Evolutionary conservation across 2,888 invertebrate species (phyloP).

Genomic region (Caprella mutica): DNA sequence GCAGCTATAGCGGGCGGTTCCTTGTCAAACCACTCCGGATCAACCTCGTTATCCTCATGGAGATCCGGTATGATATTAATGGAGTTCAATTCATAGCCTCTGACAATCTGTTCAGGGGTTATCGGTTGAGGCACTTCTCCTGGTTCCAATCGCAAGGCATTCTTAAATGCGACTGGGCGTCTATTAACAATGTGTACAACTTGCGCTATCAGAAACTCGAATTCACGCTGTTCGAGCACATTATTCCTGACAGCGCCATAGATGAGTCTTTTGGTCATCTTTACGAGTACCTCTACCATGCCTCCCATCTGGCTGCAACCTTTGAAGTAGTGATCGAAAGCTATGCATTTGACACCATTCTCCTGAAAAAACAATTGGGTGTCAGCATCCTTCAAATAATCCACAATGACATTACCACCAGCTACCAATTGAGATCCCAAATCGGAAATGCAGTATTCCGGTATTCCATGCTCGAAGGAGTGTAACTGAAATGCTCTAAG

Average conservation of each 20-base stretch:
- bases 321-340: not conserved
- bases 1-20: not conserved
- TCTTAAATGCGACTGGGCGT: not conserved
- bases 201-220: not conserved
- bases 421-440: constrained; percentile 1
- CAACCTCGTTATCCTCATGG: not conserved
- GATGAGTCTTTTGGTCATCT: not conserved
- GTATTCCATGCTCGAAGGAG: not conserved
- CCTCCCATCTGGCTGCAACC: not conserved
- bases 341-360: not conserved
- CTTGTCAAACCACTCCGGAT: too few species aligned
- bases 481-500: not conserved
- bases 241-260: not conserved
- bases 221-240: not conserved
- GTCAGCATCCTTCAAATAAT: not conserved
- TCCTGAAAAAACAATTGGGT: not conserved
- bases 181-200: not conserved
- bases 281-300: not conserved
- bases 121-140: not conserved
- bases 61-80: not conserved
- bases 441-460: not conserved
- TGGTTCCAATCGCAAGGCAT: not conserved
- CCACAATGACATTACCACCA: not conserved
- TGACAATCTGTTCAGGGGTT: not conserved
- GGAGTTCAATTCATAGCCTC: not conserved